Conservation (phyloP, 2,888 invertebrate species). For the Lathronympha strigana region DNA sequence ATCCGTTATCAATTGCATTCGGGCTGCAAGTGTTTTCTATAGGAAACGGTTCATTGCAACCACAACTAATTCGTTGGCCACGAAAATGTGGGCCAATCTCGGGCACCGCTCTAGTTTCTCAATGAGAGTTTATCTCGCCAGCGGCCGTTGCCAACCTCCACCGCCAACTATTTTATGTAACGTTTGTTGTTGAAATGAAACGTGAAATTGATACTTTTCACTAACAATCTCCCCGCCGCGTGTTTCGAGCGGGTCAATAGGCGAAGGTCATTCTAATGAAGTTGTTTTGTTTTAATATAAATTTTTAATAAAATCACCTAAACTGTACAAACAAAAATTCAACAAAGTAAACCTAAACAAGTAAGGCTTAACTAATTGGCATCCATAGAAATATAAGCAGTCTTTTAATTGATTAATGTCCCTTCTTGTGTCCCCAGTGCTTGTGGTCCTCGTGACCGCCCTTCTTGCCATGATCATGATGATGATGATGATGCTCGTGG, state of each 20-base stretch:
- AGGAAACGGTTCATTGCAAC: constrained; percentile 75
- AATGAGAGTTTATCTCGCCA: constrained; percentile 76
- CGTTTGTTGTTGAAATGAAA: constrained; percentile 79
- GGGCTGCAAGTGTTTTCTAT: constrained; percentile 69
- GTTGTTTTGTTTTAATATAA: constrained; percentile 6
- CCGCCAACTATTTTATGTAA: constrained; percentile 78
- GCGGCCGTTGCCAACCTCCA: constrained; percentile 75
- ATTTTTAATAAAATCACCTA: constrained; percentile 57
- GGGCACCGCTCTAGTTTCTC: constrained; percentile 79
- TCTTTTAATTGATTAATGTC: constrained; percentile 64
- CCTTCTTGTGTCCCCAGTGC: constrained; percentile 89
- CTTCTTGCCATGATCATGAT: constrained; percentile 90
- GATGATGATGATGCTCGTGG: constrained; percentile 90
- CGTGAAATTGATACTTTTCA: constrained; percentile 57
- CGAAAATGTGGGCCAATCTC: constrained; percentile 77
- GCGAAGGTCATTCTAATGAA: constrained; percentile 12
- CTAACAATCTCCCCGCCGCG: constrained; percentile 46
- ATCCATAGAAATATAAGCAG: constrained; percentile 50
- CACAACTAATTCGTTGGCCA: constrained; percentile 73
- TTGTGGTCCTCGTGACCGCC: constrained; percentile 92
- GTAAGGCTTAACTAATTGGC: constrained; percentile 59
- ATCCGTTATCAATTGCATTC: constrained; percentile 66
- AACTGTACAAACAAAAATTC: constrained; percentile 54
- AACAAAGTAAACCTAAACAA: constrained; percentile 64
- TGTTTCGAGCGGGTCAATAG: constrained; percentile 14